A percentile compares a stretch with the other conserved stretches of the same genome.
Evolutionary conservation across 2,797 vertebrate genomes (phyloP).

Genomic region (Nannoperca australis): DNA sequence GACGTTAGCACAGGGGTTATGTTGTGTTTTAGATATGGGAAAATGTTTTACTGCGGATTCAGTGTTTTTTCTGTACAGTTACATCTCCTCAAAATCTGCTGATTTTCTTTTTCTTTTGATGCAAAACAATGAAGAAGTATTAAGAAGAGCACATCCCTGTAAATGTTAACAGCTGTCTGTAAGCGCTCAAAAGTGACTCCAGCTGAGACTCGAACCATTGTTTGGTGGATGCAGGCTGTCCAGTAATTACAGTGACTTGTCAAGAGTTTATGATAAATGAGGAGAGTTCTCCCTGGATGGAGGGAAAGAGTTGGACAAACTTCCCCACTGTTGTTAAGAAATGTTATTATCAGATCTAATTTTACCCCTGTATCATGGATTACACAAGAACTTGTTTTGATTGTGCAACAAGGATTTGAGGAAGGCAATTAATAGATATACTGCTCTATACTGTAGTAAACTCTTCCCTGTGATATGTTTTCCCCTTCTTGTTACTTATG

Average conservation of each 20-base stretch:
- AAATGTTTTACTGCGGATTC: not conserved
- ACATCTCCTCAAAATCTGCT: no score
- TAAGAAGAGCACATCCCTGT: not conserved
- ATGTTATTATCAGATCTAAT: slow-evolving; percentile 40
- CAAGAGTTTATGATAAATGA: slow-evolving; percentile 40
- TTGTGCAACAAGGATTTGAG: slow-evolving; percentile 68
- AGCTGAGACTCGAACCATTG: slow-evolving; percentile 18
- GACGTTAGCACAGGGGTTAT: not conserved
- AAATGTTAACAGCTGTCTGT: slow-evolving; percentile 15
- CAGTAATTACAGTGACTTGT: slow-evolving; percentile 21
- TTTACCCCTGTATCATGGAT: slow-evolving; percentile 43
- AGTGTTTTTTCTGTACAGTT: not conserved
- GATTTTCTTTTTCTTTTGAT: not conserved
- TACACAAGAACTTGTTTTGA: slow-evolving; percentile 69
- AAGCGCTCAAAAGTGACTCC: not conserved
- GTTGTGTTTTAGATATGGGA: not conserved
- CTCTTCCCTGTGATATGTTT: slow-evolving; percentile 57
- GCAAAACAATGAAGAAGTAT: not conserved
- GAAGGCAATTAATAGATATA: slow-evolving; percentile 62
- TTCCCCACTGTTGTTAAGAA: slow-evolving; percentile 23
- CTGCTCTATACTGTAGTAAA: slow-evolving; percentile 56
- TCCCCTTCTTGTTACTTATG: slow-evolving; percentile 62
- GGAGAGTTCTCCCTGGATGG: slow-evolving; percentile 5
- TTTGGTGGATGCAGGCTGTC: slow-evolving; percentile 35
- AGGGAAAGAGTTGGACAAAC: slow-evolving; percentile 7